Conservation (phyloP, 2,888 invertebrate genomes). For the Drosophila hamatofila region DNA sequence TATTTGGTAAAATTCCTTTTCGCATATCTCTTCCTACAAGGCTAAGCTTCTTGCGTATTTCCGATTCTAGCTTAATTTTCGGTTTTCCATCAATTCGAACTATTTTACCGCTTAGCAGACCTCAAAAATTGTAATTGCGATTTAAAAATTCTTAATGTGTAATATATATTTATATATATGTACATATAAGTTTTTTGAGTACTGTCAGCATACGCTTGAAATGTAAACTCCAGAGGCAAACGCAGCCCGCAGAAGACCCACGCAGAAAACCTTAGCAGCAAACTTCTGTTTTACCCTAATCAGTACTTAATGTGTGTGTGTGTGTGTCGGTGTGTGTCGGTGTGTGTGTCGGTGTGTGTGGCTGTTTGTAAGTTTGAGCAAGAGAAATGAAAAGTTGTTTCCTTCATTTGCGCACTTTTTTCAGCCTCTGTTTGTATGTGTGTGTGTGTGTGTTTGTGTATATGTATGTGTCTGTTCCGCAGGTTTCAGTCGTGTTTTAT, state of each 20-base stretch:
- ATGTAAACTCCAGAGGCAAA: background rate
- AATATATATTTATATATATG: background rate
- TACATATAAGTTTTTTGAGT: background rate
- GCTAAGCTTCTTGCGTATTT: background rate
- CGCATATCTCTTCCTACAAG: no score
- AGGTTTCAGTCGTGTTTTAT: background rate
- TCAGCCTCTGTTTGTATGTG: background rate
- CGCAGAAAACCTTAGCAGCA: background rate
- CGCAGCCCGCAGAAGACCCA: background rate
- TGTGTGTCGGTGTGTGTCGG: background rate
- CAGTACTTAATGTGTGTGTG: background rate
- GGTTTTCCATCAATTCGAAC: background rate
- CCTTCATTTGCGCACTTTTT: background rate
- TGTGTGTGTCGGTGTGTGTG: background rate
- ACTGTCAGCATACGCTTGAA: background rate
- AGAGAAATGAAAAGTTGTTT: conserved; percentile 1
- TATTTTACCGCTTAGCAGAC: background rate
- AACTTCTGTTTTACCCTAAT: conserved; percentile 1
- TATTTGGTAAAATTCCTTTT: no score
- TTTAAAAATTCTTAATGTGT: background rate
- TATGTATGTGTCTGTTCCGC: background rate
- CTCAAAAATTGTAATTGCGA: background rate
- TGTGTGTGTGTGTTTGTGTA: background rate
- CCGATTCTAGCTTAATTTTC: background rate
- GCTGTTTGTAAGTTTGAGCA: background rate